Conservation (phyloP, 2,797 vertebrate genomes). For the Darevskia mixta region DNA sequence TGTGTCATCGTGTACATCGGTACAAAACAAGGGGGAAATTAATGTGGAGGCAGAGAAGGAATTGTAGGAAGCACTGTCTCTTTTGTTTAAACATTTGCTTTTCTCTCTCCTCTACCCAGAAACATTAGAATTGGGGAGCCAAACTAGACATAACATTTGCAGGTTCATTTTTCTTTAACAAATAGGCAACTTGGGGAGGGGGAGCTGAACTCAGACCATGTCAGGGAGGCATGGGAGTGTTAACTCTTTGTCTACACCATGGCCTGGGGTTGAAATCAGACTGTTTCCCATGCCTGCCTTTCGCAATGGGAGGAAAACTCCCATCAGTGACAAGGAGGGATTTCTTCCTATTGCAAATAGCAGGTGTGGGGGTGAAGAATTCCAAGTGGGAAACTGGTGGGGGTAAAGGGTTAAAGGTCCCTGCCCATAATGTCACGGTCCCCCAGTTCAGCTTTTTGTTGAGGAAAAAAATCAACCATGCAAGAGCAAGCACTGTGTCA, state of each 20-base stretch:
- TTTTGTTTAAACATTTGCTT: not conserved
- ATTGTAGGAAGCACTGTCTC: conserved; percentile 34
- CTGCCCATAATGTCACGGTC: too few relatives aligned
- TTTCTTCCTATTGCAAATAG: not conserved
- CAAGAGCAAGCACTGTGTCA: not conserved
- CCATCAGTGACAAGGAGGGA: not conserved
- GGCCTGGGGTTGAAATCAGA: not conserved
- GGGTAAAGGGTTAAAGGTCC: too few relatives aligned
- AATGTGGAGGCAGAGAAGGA: accelerated
- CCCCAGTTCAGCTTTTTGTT: too few relatives aligned
- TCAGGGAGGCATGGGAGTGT: not conserved
- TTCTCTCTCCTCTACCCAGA: not conserved
- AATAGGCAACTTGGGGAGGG: not conserved
- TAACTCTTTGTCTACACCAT: not conserved
- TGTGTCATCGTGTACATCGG: not conserved
- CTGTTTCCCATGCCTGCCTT: not conserved
- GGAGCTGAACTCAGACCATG: not conserved
- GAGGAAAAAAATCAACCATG: not conserved
- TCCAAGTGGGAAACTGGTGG: too few relatives aligned
- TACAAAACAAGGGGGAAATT: not conserved
- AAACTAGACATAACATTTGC: not conserved
- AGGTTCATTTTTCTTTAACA: not conserved
- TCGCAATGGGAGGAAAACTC: not conserved
- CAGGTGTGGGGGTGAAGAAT: too few relatives aligned
- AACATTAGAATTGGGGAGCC: not conserved